Percentiles rank a stretch among this genome's conserved stretches.
Evolutionary conservation across 92 coral and sea anemone species (phyloP).

Genomic region (Parazoanthus swiftii): DNA sequence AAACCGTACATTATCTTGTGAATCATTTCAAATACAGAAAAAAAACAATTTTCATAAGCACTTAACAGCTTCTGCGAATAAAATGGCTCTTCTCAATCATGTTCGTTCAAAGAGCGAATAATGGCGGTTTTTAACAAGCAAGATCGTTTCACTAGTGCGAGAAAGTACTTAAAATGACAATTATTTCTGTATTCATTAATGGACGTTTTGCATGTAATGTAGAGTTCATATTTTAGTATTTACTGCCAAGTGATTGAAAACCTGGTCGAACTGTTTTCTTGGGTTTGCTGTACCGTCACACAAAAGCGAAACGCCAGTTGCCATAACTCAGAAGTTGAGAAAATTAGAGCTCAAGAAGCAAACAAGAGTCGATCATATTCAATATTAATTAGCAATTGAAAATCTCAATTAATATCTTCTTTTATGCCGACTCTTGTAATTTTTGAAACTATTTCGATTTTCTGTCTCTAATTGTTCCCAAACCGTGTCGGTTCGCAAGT

Average conservation of each 20-base stretch:
- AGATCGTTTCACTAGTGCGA: background rate
- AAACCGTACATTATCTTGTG: background rate
- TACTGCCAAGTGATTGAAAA: background rate
- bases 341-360: slow-evolving; percentile 2
- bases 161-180: background rate
- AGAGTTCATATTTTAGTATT: too few species aligned
- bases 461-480: background rate
- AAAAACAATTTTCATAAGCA: background rate
- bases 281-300: background rate
- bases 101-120: background rate
- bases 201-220: background rate
- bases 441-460: background rate
- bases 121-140: background rate
- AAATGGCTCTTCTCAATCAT: background rate
- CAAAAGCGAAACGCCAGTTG: background rate
- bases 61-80: background rate
- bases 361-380: slow-evolving; percentile 19
- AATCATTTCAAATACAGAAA: background rate
- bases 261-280: background rate
- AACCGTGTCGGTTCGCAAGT: background rate
- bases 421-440: background rate
- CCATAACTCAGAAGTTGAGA: background rate
- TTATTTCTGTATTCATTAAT: background rate
- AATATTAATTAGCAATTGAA: slow-evolving; percentile 38
- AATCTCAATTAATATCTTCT: background rate